Conservation (phyloP, 2,888 invertebrate genomes). For the Oligia fasciuncula region DNA sequence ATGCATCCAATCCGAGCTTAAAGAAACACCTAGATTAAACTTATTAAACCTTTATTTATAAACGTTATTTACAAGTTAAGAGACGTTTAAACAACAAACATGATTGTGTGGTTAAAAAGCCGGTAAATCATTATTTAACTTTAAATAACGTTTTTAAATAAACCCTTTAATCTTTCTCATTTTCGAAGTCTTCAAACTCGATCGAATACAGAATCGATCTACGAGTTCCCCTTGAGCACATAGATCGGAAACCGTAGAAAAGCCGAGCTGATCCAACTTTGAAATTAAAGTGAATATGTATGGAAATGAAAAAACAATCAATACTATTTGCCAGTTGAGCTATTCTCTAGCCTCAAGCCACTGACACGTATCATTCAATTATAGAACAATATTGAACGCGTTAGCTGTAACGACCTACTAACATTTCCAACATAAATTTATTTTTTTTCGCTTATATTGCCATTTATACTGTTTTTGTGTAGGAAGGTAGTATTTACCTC, state of each 20-base stretch:
- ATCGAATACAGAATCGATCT: not conserved
- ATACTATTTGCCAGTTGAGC: conserved; percentile 37
- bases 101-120: no score
- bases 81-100: no score
- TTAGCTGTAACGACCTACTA: conserved; percentile 17
- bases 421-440: not conserved
- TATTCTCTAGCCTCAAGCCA: conserved; percentile 28
- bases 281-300: conserved; percentile 1
- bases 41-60: no score
- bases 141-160: no score
- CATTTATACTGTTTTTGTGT: no score
- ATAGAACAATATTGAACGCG: conserved; percentile 43
- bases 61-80: no score
- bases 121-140: no score
- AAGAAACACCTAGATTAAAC: no score
- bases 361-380: conserved; percentile 57
- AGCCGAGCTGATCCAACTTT: not conserved
- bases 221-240: no score
- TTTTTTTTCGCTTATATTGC: not conserved
- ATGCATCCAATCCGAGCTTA: no score
- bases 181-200: not conserved
- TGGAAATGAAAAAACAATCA: conserved; percentile 14
- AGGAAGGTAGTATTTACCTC: no score
- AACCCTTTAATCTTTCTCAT: no score
- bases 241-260: not conserved